Evolutionary conservation across 2,888 invertebrate species (phyloP), one percentile per base, ranked within the genome.

Genomic region (Drosophila maculinotata): DNA sequence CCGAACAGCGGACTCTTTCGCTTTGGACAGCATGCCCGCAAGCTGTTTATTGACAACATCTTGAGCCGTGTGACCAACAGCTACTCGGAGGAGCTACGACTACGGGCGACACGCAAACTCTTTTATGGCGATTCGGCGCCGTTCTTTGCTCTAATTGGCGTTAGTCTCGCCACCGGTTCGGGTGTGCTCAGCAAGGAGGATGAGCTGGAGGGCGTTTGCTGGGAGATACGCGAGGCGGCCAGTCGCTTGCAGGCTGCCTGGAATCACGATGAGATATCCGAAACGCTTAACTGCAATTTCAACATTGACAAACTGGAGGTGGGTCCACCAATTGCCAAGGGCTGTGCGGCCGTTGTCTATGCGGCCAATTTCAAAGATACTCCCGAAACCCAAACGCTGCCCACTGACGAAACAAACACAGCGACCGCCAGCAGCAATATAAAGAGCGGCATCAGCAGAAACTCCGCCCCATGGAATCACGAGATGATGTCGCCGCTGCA

Each of bases 261-360:
- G 89, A 90, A 89, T 63, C 77, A 73, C 20, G 90, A 90, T 44
- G 89, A 90, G n/a, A 71, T 90, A 36, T 80, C 89, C 1, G 86
- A 88, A 33, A 91, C 90, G 2, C 89, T 93, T 30, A 90, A 91
- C 15, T 89, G 91, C 12, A 89, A 92, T n/a, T 90, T 93, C 7
- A 92, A 91, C 45, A 91, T 95, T 41, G 92, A 93, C 45, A 92
- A 95, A 82, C 92, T 96, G 62, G 92, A 93, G 58, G 93, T 96
- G 72, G 96, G 95, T 0, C 93, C 94, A 31, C 92, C 94, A 1
- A 94, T 97, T 76, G 96, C 95, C 5, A 96, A 96, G 90, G 97
- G 97, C 12, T 95, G 96, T 88, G 95, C 95, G 72, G 96, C 96
- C 23, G 96, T 95, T 25, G 96, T 97, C 1, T 96, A 96, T 90